phyloP scores from a whole-genome alignment of 37 sponge, comb jelly and placozoan genomes.

The Eunapius fragilis region DNA sequence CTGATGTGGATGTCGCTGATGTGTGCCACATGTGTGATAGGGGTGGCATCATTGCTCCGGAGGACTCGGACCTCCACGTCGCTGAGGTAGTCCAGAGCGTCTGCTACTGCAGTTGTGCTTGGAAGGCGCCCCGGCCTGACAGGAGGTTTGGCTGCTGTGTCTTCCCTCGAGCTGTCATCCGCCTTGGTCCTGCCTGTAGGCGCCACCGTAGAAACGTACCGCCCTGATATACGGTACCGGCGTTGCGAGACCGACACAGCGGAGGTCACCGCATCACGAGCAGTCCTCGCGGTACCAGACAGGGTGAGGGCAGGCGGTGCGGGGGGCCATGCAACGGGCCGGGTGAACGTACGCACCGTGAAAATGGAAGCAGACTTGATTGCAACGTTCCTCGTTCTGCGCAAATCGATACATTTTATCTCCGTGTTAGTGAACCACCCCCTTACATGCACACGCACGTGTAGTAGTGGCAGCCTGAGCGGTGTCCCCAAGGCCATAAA shows the following conservation, averaged over 20 bases:
- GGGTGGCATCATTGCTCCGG: neutral
- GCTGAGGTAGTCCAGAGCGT: neutral
- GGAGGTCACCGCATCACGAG: neutral
- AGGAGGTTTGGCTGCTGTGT: neutral
- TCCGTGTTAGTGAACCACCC: neutral
- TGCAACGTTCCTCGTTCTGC: neutral
- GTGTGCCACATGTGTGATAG: neutral
- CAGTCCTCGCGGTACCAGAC: neutral
- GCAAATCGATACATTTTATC: neutral
- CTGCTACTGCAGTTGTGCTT: neutral
- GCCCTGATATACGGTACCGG: neutral
- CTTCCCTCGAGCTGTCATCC: neutral
- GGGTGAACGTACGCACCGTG: neutral
- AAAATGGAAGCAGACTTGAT: neutral
- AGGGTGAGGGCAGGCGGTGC: neutral
- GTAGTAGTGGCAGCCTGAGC: too few species aligned
- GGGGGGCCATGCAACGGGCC: neutral
- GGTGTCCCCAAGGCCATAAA: too few species aligned
- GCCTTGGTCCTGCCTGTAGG: neutral
- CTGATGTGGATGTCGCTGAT: neutral
- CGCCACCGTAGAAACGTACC: neutral
- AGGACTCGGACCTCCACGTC: neutral
- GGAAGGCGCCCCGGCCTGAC: neutral
- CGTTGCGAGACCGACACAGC: neutral
- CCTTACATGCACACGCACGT: too few species aligned